Evolutionary conservation across 2,113 vertebrate species (phyloP).

Genomic region (Saccopteryx bilineata): DNA sequence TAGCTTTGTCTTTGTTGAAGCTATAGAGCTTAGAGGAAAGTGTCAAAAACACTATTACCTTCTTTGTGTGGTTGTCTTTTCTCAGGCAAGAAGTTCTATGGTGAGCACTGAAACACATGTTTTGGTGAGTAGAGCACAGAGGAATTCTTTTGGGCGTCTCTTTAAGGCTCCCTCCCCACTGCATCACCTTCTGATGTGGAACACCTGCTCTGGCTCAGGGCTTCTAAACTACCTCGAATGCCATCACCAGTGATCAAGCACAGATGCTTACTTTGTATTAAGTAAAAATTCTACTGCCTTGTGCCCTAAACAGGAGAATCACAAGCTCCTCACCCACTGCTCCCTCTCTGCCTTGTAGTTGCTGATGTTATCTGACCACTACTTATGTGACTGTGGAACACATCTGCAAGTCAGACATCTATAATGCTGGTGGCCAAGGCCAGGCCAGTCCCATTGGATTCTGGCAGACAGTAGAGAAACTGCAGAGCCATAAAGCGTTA

Average conservation of each 20-base stretch:
- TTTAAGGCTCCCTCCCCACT: not conserved
- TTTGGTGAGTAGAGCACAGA: not conserved
- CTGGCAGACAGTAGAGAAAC: too few relatives aligned
- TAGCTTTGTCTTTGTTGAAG: constrained; percentile 15
- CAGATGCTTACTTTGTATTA: not conserved
- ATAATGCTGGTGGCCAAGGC: not conserved
- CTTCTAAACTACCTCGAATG: not conserved
- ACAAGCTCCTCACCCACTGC: not conserved
- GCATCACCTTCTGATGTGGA: not conserved
- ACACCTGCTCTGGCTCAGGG: not conserved
- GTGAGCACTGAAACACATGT: accelerated
- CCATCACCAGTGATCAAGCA: not conserved
- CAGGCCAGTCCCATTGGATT: too few relatives aligned
- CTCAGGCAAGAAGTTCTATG: not conserved
- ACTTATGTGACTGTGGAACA: not conserved
- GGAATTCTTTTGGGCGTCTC: not conserved
- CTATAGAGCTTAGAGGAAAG: not conserved
- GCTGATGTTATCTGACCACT: not conserved
- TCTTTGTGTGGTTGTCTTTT: not conserved
- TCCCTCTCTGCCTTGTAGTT: not conserved
- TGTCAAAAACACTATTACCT: not conserved
- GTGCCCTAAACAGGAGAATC: not conserved
- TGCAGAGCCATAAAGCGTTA: too few relatives aligned
- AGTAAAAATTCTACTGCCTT: not conserved
- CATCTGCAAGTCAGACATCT: not conserved